phyloP scores from a whole-genome alignment of 2,113 vertebrate genomes.

The Podocnemis expansa region DNA sequence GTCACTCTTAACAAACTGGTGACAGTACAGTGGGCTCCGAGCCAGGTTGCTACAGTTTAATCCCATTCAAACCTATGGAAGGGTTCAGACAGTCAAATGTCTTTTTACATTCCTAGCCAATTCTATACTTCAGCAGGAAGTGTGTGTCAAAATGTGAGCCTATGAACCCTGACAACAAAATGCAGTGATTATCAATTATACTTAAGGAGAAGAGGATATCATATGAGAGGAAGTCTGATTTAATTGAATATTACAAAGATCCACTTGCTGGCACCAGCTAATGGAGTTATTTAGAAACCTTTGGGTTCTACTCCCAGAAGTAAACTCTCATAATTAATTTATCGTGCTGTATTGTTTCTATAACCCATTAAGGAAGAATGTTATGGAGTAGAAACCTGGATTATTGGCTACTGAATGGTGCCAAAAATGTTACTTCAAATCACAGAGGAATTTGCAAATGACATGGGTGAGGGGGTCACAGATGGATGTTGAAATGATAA shows the following conservation, averaged over 20 bases:
- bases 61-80: background rate
- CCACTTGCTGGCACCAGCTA: conserved; percentile 41
- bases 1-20: background rate
- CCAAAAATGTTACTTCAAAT: background rate
- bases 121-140: background rate
- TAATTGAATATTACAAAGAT: conserved; percentile 31
- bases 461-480: background rate
- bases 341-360: conserved; percentile 33
- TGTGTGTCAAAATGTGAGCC: background rate
- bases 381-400: conserved; percentile 5
- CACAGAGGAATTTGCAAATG: conserved; percentile 20
- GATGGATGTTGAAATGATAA: background rate
- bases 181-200: background rate
- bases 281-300: conserved; percentile 59
- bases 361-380: conserved; percentile 45
- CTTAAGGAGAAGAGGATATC: conserved; percentile 39
- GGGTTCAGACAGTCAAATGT: background rate
- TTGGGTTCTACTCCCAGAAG: conserved; percentile 51
- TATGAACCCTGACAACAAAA: background rate
- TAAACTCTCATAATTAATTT: conserved; percentile 68
- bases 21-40: background rate
- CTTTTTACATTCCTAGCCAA: background rate
- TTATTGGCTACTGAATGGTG: conserved; percentile 11
- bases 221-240: conserved; percentile 39
- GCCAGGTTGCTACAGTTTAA: background rate